These are phyloP conservation scores for Hyperopisus bebe DNA, from an alignment of 2,113 vertebrate genomes.

Conservation along the genomic window DNA sequence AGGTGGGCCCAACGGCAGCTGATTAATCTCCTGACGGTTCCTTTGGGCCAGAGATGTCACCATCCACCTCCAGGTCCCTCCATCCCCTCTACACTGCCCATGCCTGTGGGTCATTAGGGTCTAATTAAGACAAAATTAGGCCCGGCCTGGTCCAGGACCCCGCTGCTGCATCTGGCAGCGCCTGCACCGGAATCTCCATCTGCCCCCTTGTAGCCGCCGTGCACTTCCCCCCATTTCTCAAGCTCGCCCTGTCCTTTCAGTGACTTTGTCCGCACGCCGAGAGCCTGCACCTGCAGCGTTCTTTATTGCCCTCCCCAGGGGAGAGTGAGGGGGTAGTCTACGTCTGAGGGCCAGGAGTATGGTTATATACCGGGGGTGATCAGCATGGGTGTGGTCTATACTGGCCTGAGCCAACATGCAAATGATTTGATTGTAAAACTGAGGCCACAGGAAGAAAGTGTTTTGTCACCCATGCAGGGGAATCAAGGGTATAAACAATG, in stretches of 20 bases:
- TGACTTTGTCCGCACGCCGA: conserved; percentile 6
- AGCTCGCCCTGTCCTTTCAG: neutral
- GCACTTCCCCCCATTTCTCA: neutral
- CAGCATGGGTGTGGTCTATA: neutral
- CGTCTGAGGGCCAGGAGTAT: neutral
- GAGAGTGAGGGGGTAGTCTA: neutral
- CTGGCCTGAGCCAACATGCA: neutral
- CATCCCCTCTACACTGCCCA: neutral
- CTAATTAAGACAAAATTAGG: conserved; percentile 21
- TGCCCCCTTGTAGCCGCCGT: neutral
- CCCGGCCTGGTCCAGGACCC: neutral
- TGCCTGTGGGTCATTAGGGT: neutral
- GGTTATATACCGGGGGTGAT: neutral
- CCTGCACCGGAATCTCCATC: neutral
- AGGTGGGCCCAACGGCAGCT: neutral
- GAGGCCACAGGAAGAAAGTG: neutral
- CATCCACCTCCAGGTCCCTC: neutral
- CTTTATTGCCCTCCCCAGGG: neutral
- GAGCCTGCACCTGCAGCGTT: neutral
- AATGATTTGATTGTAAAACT: neutral
- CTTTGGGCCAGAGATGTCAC: neutral
- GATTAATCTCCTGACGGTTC: neutral
- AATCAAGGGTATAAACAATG: neutral
- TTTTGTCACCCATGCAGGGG: neutral
- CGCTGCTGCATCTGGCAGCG: conserved; percentile 10